Conservation (phyloP, 2,888 invertebrate species). For the Urechis unicinctus region DNA sequence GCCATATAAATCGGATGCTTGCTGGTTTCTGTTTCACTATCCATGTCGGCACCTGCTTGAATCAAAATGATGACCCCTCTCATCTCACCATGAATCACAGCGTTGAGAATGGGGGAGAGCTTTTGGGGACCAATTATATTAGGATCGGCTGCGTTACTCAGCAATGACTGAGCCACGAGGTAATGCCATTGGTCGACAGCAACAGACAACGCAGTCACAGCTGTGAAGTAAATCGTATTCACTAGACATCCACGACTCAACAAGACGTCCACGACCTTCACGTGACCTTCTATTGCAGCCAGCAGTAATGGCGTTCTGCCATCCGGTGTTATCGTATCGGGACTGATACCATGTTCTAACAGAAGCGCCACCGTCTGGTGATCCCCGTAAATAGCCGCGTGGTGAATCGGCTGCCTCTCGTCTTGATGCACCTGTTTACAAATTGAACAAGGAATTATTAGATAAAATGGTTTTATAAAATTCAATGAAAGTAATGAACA, state of each 20-base stretch:
- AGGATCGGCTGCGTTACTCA: constrained; percentile 17
- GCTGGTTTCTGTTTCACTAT: neutral
- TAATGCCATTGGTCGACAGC: constrained; percentile 11
- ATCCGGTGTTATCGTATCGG: constrained; percentile 12
- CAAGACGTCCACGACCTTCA: constrained; percentile 10
- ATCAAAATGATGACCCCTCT: constrained; percentile 8
- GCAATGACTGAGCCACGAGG: constrained; percentile 9
- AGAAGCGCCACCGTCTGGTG: constrained; percentile 5
- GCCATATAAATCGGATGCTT: constrained; percentile 12
- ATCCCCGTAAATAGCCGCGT: constrained; percentile 17
- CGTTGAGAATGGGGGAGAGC: constrained; percentile 11
- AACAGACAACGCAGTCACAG: constrained; percentile 16
- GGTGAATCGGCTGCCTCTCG: constrained; percentile 16
- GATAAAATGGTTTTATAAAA: too few species aligned
- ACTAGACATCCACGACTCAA: constrained; percentile 8
- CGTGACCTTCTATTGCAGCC: constrained; percentile 17
- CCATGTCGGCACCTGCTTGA: constrained; percentile 11
- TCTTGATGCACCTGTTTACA: constrained; percentile 17
- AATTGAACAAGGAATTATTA: too few species aligned
- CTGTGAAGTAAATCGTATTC: constrained; percentile 14
- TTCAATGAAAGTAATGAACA: too few species aligned
- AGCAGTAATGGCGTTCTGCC: constrained; percentile 16
- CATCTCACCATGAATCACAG: constrained; percentile 12
- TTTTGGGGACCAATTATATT: constrained; percentile 13
- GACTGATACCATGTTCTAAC: constrained; percentile 7